Conservation (phyloP, 2,888 invertebrate species). For the Siphlonurus alternatus region DNA sequence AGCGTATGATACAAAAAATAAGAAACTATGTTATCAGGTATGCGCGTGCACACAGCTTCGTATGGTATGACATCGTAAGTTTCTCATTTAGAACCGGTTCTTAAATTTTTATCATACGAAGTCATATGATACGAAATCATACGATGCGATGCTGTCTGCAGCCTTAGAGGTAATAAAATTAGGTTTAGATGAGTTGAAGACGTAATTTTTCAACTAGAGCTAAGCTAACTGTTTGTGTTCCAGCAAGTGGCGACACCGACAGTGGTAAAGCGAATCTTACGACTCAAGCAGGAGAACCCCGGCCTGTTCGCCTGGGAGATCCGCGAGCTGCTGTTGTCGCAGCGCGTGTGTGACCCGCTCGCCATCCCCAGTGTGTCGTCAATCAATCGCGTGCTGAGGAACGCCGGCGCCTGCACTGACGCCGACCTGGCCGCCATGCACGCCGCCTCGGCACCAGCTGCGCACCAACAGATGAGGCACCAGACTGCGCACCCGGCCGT, state of each 20-base stretch:
- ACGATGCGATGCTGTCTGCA: too few species aligned
- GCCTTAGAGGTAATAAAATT: too few species aligned
- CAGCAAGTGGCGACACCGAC: conserved; percentile 95
- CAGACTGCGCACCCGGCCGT: background rate
- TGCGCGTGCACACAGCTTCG: too few species aligned
- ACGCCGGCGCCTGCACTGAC: conserved; percentile 27
- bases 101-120: too few species aligned
- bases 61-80: too few species aligned
- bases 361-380: conserved; percentile 88
- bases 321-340: conserved; percentile 71
- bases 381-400: conserved; percentile 81
- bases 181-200: too few species aligned
- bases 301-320: conserved; percentile 98
- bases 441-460: background rate
- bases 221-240: too few species aligned
- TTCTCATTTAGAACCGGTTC: too few species aligned
- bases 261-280: conserved; percentile 85
- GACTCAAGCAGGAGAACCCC: conserved; percentile 87
- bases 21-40: too few species aligned
- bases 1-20: too few species aligned
- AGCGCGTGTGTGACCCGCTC: conserved; percentile 79
- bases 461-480: background rate
- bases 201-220: too few species aligned
- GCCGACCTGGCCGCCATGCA: conserved; percentile 1
- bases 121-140: too few species aligned